Evolutionary conservation across 2,113 vertebrate species (phyloP).

Genomic region (Psilopogon haemacephalus): DNA sequence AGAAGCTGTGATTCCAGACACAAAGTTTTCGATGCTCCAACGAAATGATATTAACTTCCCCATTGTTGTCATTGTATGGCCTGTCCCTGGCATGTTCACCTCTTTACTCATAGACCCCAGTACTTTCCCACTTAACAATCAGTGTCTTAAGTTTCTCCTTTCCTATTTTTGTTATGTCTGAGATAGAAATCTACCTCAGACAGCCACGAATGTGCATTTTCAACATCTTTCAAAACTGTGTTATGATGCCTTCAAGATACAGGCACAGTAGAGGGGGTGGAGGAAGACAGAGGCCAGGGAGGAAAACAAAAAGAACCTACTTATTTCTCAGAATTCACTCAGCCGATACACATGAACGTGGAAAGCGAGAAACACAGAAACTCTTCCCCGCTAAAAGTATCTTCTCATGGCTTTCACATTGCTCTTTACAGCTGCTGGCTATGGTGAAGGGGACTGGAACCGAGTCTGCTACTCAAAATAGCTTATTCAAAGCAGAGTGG

Average conservation of each 20-base stretch:
- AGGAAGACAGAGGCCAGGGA: neutral
- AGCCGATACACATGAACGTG: neutral
- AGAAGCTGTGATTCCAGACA: too few relatives aligned
- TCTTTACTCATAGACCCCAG: too few relatives aligned
- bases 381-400: neutral
- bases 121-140: too few relatives aligned
- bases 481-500: conserved; percentile 46
- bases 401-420: neutral
- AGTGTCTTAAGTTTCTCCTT: too few relatives aligned
- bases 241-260: neutral
- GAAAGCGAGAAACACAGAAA: neutral
- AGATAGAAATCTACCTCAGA: too few relatives aligned
- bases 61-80: too few relatives aligned
- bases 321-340: neutral
- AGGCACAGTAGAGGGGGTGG: neutral
- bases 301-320: neutral
- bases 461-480: conserved; percentile 20
- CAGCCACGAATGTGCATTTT: neutral
- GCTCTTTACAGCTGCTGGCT: neutral
- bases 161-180: too few relatives aligned
- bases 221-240: neutral
- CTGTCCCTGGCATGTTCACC: too few relatives aligned
- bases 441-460: neutral
- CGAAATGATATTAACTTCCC: too few relatives aligned
- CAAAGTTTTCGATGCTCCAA: too few relatives aligned